These are phyloP conservation scores for Hystrix brachyura DNA, from an alignment of 2,113 vertebrate species.

Conservation along the genomic window DNA sequence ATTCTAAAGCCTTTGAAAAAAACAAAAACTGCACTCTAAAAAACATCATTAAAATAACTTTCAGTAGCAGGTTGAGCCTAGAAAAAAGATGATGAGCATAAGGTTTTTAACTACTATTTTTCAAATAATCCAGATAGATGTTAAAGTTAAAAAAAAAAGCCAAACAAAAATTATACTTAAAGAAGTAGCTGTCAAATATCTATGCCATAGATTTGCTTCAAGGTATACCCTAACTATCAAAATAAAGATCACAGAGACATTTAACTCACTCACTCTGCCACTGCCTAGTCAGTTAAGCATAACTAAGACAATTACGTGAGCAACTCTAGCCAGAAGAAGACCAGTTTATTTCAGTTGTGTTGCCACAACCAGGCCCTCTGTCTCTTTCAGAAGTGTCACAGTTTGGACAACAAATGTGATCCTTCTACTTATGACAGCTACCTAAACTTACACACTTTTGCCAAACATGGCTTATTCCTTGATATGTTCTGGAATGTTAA, in stretches of 20 bases:
- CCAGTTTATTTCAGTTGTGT: neutral
- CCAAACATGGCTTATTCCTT: neutral
- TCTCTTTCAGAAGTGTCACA: neutral
- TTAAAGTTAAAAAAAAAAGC: neutral
- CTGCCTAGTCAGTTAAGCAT: neutral
- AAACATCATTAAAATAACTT: neutral
- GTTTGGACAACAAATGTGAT: neutral
- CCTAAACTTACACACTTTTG: neutral
- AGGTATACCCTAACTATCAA: neutral
- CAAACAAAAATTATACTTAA: neutral
- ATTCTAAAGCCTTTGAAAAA: neutral
- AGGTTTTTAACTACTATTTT: neutral
- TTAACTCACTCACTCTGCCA: neutral
- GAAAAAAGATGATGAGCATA: neutral
- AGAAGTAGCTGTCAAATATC: neutral
- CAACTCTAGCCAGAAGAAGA: neutral
- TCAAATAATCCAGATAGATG: neutral
- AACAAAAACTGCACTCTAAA: neutral
- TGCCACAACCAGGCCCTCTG: neutral
- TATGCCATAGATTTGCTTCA: neutral
- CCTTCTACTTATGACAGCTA: neutral
- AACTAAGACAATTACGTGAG: neutral
- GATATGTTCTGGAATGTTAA: neutral
- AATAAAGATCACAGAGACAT: neutral
- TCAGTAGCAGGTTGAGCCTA: neutral